Evolutionary conservation across 1,140 invertebrate genomes (phyloP), one percentile per base, ranked within the genome.

Genomic region (Pseudomyrmex gracilis): DNA sequence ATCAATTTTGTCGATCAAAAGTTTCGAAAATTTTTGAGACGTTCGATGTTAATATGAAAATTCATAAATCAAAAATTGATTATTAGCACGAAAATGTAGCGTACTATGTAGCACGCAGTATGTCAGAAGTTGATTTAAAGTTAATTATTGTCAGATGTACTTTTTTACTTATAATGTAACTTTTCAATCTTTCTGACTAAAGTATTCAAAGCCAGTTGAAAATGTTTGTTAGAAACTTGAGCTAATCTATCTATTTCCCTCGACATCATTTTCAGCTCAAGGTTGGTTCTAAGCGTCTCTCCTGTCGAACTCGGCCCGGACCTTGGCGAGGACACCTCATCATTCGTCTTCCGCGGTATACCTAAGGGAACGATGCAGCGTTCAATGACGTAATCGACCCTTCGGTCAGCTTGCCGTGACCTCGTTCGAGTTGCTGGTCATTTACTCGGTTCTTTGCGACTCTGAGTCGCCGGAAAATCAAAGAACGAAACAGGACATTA

Each of bases 341-440:
- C 45, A 7, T 13, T 74, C 49, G 76, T 57, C 53, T 78, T 34
- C 43, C 45, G 76, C 20, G 76, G 43, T 47, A 51, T 34, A 8
- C 53, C 76, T 53, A 47, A 63, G 49, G 12, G 57, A 83, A 22
- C 66, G 64, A 87, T 84, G 78, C 80, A 73, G 15, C 53, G 77
- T 17, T 83, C 77, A 70, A 83, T 87, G 84, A 87, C 77, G 85
- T 86, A 85, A 87, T 83, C 85, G 86, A 87, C 49, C 70, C 73
- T 60, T 85, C 73, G 87, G 80, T 86, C 87, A 83, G 67, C 68
- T 51, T 47, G 76, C 53, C 60, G 24, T 55, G 64, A 74, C 74
- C 73, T 60, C 61, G 78, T 66, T 77, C 67, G 82, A 78, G 78
- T 77, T 68, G 73, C 58, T 71, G 57, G 70, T 57, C 76, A 83